Evolutionary conservation across 2,113 vertebrate species (phyloP), one percentile per base, ranked within the genome.

Genomic region (Tachysurus vachellii): DNA sequence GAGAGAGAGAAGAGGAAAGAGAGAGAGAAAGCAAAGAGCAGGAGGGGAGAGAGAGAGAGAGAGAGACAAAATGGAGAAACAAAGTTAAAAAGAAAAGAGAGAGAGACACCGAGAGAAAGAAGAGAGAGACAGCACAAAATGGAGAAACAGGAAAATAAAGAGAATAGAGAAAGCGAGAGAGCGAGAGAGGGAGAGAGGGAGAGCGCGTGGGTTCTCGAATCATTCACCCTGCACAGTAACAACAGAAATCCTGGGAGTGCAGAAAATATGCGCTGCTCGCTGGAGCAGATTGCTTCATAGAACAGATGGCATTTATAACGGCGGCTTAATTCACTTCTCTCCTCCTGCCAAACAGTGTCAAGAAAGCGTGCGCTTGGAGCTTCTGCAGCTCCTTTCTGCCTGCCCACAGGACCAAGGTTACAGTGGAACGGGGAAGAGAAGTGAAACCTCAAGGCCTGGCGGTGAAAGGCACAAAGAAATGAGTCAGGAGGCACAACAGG

Each of bases 241-340:
- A 88, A 50, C 36, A 84, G 14, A 56, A 80, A 62, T 80, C 64
- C 53, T 57, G 64, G 56, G 62, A 85, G 82, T 28, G 75, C 71
- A 80, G 56, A 77, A 77, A 83, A 71, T 80, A 84, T 76, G 61
- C 62, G 14, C 62, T 9, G 53, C 62, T 53, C 80, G 16, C n/a
- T 26, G 17, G 83, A 84, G 36, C 82, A 87, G 76, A 85, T 81
- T 87, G 79, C 83, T 86, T 85, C 82, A 86, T 16, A 59, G 44
- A 88, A 77, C 79, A 88, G 86, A 82, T 88, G 86, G 82, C 56
- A 66, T 85, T 84, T 36, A 56, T 86, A 80, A 85, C 42, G 42
- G 21, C 17, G 31, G 28, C 44, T 80, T 86, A 80, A 86, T 83
- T 71, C n/a, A 17, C 36, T 77, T 62, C 68, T 73, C 61, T 76